phyloP scores from a whole-genome alignment of 1,140 invertebrate species.

The Ptiloglossa arizonensis region DNA sequence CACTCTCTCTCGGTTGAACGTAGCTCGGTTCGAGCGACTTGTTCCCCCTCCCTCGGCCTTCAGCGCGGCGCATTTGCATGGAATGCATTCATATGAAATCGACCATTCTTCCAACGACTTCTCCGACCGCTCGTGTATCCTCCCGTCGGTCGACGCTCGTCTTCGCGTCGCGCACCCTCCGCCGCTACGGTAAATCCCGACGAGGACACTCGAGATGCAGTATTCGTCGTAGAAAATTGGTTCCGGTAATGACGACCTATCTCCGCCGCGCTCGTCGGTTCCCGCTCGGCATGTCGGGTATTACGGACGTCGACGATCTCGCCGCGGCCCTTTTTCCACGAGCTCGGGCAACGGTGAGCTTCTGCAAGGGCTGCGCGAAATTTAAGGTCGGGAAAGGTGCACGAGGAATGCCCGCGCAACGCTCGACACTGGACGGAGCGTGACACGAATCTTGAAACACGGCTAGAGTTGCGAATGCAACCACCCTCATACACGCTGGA shows the following conservation, averaged over 20 bases:
- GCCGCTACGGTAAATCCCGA: slow-evolving; percentile 52
- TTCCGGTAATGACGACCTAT: slow-evolving; percentile 60
- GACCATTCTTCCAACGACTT: slow-evolving; percentile 65
- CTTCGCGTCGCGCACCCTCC: slow-evolving; percentile 11
- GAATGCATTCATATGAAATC: slow-evolving; percentile 71
- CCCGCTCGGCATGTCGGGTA: slow-evolving; percentile 8
- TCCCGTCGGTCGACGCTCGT: slow-evolving; percentile 6
- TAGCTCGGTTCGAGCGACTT: slow-evolving; percentile 18
- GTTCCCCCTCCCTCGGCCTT: slow-evolving; percentile 32
- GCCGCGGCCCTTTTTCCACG: neutral
- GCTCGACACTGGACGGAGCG: neutral
- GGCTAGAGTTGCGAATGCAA: no score
- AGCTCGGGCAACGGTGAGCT: neutral
- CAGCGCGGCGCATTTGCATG: slow-evolving; percentile 61
- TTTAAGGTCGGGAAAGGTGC: neutral
- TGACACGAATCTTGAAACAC: neutral
- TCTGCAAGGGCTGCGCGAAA: neutral
- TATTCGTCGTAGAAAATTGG: slow-evolving; percentile 60
- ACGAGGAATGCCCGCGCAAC: neutral
- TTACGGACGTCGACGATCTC: slow-evolving; percentile 11
- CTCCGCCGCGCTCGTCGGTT: slow-evolving; percentile 17
- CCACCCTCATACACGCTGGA: no score
- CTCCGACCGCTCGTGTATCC: slow-evolving; percentile 27
- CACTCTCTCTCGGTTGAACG: no score
- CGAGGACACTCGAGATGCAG: slow-evolving; percentile 60